Conservation (phyloP, 2,888 invertebrate species). For the Schizotus pectinicornis region DNA sequence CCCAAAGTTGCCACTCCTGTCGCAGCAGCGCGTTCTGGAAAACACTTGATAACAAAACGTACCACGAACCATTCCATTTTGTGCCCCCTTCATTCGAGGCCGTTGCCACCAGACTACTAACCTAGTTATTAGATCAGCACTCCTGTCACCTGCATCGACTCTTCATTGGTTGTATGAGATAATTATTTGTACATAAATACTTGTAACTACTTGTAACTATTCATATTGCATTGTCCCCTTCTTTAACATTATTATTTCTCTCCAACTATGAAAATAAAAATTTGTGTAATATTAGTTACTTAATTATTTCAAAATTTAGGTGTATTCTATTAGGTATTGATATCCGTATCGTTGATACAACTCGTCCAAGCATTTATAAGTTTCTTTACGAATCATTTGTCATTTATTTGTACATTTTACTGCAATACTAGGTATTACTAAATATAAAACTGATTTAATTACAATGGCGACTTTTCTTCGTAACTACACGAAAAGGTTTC, state of each 20-base stretch:
- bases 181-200: slow-evolving; percentile 61
- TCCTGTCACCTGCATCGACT: slow-evolving; percentile 56
- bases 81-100: slow-evolving; percentile 23
- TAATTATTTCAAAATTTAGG: slow-evolving; percentile 38
- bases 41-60: slow-evolving; percentile 6
- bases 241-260: slow-evolving; percentile 60
- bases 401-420: slow-evolving; percentile 37
- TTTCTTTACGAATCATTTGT: slow-evolving; percentile 31
- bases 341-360: slow-evolving; percentile 19
- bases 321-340: slow-evolving; percentile 11
- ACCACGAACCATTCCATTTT: slow-evolving; percentile 27
- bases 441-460: slow-evolving; percentile 35
- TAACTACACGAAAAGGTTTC: neutral
- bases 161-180: slow-evolving; percentile 57
- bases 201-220: slow-evolving; percentile 63
- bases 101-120: slow-evolving; percentile 4
- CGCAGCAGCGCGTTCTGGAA: neutral
- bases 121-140: slow-evolving; percentile 52
- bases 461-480: slow-evolving; percentile 18
- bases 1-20: slow-evolving; percentile 4
- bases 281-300: slow-evolving; percentile 61
- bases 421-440: slow-evolving; percentile 42
- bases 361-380: slow-evolving; percentile 38
- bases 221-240: slow-evolving; percentile 60
- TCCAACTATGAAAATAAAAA: slow-evolving; percentile 61